These are phyloP conservation scores for Polydrusus pterygomalis DNA, from an alignment of 2,888 invertebrate species.

Conservation along the genomic window DNA sequence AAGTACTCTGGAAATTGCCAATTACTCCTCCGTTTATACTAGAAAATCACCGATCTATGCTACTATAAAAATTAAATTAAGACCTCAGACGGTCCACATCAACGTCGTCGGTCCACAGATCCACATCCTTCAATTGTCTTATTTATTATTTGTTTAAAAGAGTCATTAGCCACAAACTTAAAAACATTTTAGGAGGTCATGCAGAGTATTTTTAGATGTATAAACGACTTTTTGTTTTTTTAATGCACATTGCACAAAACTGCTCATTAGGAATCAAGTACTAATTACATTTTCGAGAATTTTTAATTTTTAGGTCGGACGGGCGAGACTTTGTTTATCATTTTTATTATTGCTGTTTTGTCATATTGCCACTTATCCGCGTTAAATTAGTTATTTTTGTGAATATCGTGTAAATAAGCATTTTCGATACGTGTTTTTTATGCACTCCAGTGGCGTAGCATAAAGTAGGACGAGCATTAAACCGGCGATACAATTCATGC, in stretches of 20 bases:
- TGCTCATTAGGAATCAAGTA: conserved; percentile 52
- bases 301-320: conserved; percentile 52
- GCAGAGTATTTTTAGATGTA: conserved; percentile 46
- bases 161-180: conserved; percentile 53
- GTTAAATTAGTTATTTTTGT: conserved; percentile 10
- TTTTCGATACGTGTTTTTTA: not conserved
- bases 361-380: not conserved
- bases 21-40: too few relatives aligned
- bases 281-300: conserved; percentile 54
- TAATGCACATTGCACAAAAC: conserved; percentile 36
- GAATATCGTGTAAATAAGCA: not conserved
- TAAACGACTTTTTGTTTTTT: conserved; percentile 29
- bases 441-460: not conserved
- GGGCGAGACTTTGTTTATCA: conserved; percentile 53
- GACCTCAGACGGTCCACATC: conserved; percentile 44
- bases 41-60: not conserved
- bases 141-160: conserved; percentile 50
- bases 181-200: conserved; percentile 53
- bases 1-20: too few relatives aligned
- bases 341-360: conserved; percentile 17
- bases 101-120: too few relatives aligned
- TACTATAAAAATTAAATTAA: conserved; percentile 10
- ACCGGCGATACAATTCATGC: too few relatives aligned
- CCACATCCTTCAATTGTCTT: conserved; percentile 43
- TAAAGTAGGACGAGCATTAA: too few relatives aligned